Evolutionary conservation across 2,113 vertebrate species (phyloP).

Genomic region (Cinclus cinclus): DNA sequence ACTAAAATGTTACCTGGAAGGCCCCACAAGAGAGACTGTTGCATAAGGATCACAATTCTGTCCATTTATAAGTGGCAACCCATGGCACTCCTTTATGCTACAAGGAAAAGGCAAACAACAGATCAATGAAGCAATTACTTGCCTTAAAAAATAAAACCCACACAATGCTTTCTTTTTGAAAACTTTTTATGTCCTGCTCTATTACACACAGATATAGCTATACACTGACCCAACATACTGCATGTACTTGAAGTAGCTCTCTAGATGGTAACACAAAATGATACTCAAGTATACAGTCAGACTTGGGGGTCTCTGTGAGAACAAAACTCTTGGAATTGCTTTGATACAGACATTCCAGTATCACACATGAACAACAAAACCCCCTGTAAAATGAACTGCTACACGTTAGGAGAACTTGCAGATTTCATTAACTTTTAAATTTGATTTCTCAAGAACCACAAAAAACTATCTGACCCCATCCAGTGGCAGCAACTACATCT

Average conservation of each 20-base stretch:
- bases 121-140: background rate
- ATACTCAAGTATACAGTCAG: background rate
- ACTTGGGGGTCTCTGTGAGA: background rate
- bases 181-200: background rate
- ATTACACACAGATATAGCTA: background rate
- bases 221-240: fast-evolving
- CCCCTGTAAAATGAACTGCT: background rate
- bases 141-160: background rate
- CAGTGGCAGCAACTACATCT: background rate
- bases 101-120: slow-evolving; percentile 10
- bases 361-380: background rate
- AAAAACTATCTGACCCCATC: background rate
- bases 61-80: slow-evolving; percentile 91
- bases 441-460: background rate
- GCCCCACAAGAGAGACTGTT: slow-evolving; percentile 91
- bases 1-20: slow-evolving; percentile 84
- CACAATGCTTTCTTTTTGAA: background rate
- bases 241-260: background rate
- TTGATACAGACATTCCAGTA: background rate
- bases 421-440: background rate
- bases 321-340: background rate
- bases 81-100: slow-evolving; percentile 95
- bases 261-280: background rate
- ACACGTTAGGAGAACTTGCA: background rate
- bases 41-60: slow-evolving; percentile 97